Base-by-base conservation (phyloP, 2,888 invertebrate genomes). In the Ceratothoa steindachneri region DNA sequence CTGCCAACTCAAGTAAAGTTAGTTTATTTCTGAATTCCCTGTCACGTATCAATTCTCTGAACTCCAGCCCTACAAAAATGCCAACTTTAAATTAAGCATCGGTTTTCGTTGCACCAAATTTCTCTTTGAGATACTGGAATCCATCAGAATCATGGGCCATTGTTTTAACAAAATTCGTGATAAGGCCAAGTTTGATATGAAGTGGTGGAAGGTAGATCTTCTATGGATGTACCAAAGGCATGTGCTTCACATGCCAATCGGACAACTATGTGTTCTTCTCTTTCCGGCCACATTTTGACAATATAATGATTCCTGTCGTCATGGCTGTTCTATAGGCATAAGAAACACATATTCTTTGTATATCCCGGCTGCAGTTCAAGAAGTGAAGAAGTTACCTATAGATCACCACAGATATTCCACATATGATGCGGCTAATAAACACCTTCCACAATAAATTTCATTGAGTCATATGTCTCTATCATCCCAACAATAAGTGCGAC, bases 281-380 rank as follows among this genome's bases (percentile, higher is more conserved):
- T 30, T 30, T 28, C 30, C 5, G 41, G 65, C 30, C 71, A 64
- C 19, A 64, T 31, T 64, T 1, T 29, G 60, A n/a, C 24, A 22
- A 64, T 22, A 64, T 71, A 71, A 27, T 65, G 65, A 30, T 65
- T 30, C 28, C 22, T 30, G 30, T 64, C 65, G 7, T 1, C 71
- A 0, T 41, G 4, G 24, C 71, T 71, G 71, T 65, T 64, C 41
- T 65, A 64, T 64, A 30, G 64, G 27, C 65, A 71, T 30, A 71
- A 30, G 27, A 71, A 71, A 31, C 71, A 22, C 65, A 64, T 71
- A 24, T 71, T 28, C 64, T 71, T 71, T 29, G 65, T 71, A 12
- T 65, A 71, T 60, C 60, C 64, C 30, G 12, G 22, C 65, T 65
- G 71, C 28, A 71, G 41, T 31, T 41, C 65, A 64, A 64, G n/a